Evolutionary conservation across 1,140 invertebrate genomes (phyloP).

Genomic region (Megathymus violae): DNA sequence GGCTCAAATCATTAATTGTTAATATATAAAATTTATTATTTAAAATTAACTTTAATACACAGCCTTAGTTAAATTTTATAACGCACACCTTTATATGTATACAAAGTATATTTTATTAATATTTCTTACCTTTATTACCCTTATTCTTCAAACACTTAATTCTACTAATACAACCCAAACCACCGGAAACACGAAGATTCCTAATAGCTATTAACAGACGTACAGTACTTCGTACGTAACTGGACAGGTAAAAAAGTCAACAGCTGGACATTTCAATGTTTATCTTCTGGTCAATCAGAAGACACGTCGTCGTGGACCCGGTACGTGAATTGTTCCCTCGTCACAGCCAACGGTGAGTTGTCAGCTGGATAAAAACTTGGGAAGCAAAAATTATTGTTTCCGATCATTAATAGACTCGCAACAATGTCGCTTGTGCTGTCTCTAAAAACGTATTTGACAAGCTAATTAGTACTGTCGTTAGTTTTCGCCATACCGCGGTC

Average conservation of each 20-base stretch:
- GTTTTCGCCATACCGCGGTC: conserved; percentile 2
- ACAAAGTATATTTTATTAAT: no score
- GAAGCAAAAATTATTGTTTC: conserved; percentile 29
- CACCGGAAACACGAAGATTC: no score
- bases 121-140: no score
- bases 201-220: no score
- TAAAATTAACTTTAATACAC: no score
- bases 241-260: not conserved
- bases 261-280: not conserved
- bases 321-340: conserved; percentile 15
- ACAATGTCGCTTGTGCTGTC: conserved; percentile 17
- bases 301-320: conserved; percentile 11
- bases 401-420: conserved; percentile 21
- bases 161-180: no score
- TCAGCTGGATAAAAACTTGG: conserved; percentile 15
- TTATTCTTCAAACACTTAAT: no score
- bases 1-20: no score
- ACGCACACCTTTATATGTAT: no score
- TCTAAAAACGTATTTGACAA: conserved; percentile 22
- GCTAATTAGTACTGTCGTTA: conserved; percentile 19
- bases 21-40: no score
- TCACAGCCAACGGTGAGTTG: conserved; percentile 1
- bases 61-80: no score
- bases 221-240: no score
- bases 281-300: conserved; percentile 2